Conservation (phyloP, 2,113 vertebrate species). For the Morone chrysops region DNA sequence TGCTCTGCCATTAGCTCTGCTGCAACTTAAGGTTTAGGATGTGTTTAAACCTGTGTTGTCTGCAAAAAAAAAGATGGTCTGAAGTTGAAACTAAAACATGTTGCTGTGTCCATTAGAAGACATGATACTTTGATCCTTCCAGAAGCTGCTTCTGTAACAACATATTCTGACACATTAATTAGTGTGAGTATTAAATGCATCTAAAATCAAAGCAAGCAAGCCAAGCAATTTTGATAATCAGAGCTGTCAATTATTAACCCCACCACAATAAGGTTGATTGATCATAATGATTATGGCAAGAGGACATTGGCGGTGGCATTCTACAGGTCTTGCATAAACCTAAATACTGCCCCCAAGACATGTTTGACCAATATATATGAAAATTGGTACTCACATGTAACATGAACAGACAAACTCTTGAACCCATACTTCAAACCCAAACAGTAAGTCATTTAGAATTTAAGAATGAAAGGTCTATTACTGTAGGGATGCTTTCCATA, state of each 20-base stretch:
- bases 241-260: neutral
- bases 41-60: neutral
- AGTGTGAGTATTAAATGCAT: neutral
- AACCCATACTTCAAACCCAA: too few species aligned
- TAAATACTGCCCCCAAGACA: too few species aligned
- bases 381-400: too few species aligned
- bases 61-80: neutral
- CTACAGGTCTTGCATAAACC: too few species aligned
- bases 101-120: neutral
- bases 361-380: too few species aligned
- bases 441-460: too few species aligned
- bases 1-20: neutral
- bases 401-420: too few species aligned
- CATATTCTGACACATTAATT: too few species aligned
- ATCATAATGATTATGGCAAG: neutral
- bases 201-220: neutral
- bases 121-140: neutral
- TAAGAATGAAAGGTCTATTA: too few species aligned
- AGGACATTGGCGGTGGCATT: neutral
- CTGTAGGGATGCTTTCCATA: too few species aligned
- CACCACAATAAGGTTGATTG: neutral
- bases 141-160: too few species aligned
- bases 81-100: neutral
- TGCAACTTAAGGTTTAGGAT: neutral
- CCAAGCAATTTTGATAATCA: neutral